Percentiles rank a stretch among this genome's conserved stretches.
Evolutionary conservation across 2,797 vertebrate species (phyloP).

Genomic region (Phalanger gymnotis): DNA sequence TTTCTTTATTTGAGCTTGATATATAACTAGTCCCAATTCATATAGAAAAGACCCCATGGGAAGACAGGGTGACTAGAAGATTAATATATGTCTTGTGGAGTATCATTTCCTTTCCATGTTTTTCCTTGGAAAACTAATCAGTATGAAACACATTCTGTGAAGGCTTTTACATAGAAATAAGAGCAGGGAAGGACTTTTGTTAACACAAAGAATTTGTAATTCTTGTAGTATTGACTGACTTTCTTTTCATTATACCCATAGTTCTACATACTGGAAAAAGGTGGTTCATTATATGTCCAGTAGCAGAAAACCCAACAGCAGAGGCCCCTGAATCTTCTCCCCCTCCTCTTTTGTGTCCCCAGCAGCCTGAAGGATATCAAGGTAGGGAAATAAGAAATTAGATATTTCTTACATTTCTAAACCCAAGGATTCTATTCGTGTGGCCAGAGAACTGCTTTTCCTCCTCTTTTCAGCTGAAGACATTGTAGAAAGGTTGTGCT

Average conservation of each 20-base stretch:
- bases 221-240: background rate
- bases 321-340: conserved; percentile 87
- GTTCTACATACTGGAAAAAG: conserved; percentile 98
- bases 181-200: accelerated
- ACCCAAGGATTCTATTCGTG: background rate
- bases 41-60: background rate
- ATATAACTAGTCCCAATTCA: background rate
- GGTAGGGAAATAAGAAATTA: conserved; percentile 67
- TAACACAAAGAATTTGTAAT: background rate
- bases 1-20: background rate
- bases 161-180: background rate
- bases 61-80: background rate
- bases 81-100: background rate
- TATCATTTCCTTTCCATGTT: background rate
- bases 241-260: conserved; percentile 73
- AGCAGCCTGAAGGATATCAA: conserved; percentile 83
- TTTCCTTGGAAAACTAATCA: background rate
- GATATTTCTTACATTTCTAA: background rate
- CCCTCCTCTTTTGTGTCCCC: conserved; percentile 82
- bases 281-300: conserved; percentile 99
- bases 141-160: background rate
- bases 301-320: conserved; percentile 91
- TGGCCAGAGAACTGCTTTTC: background rate
- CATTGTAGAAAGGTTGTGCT: background rate
- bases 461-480: background rate